Evolutionary conservation across 2,888 invertebrate genomes (phyloP).

Genomic region (Acanthosepion lycidas): DNA sequence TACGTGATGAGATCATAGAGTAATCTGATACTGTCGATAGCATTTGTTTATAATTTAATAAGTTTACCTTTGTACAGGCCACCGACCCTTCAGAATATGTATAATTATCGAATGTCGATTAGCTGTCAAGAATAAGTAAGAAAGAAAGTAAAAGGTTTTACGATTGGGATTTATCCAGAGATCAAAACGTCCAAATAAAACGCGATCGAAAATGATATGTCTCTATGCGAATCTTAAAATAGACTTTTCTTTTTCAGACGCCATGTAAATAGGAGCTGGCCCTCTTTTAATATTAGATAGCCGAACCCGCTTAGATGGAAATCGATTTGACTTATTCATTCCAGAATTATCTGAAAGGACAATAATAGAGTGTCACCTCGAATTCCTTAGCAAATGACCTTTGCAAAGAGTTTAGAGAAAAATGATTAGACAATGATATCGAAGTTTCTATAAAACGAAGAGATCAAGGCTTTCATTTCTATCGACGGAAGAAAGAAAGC

Average conservation of each 20-base stretch:
- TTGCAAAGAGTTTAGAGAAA: not conserved
- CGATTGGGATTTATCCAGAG: not conserved
- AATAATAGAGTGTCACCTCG: not conserved
- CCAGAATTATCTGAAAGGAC: not conserved
- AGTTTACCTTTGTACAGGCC: not conserved
- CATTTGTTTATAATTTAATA: not conserved
- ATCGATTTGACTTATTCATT: not conserved
- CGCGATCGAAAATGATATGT: not conserved
- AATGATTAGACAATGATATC: not conserved
- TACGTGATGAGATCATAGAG: not conserved
- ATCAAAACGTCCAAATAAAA: not conserved
- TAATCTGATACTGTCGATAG: not conserved
- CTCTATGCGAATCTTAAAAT: not conserved
- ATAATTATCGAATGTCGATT: not conserved
- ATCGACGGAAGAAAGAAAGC: too few relatives aligned
- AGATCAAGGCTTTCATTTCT: too few relatives aligned
- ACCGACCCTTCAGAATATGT: not conserved
- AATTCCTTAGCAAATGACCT: conserved; percentile 33
- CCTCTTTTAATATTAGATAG: not conserved
- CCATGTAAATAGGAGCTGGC: not conserved
- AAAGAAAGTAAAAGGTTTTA: not conserved
- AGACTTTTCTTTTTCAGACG: not conserved
- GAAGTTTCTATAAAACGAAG: not conserved
- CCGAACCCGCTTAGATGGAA: not conserved
- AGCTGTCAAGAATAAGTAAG: not conserved